phyloP scores from a whole-genome alignment of 2,113 vertebrate species.

The Solenodon paradoxus region DNA sequence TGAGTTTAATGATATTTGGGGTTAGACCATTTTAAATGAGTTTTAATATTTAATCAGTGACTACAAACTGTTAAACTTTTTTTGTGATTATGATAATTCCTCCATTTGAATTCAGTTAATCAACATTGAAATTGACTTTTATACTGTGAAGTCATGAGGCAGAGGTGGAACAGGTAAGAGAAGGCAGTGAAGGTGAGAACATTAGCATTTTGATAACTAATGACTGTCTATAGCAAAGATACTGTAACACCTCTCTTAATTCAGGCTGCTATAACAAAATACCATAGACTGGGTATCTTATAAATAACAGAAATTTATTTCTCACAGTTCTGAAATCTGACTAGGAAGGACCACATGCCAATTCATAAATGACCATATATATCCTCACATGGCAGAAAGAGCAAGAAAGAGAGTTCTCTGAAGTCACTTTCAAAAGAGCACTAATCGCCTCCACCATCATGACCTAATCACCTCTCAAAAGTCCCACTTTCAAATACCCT shows the following conservation, averaged over 20 bases:
- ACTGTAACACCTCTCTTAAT: not conserved
- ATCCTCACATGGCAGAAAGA: not conserved
- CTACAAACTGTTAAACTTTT: not conserved
- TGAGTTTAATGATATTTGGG: not conserved
- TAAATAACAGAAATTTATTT: not conserved
- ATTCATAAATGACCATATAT: not conserved
- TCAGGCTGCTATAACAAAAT: not conserved
- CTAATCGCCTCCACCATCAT: not conserved
- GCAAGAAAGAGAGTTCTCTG: not conserved
- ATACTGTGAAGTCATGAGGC: not conserved
- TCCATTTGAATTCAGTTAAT: constrained; percentile 17
- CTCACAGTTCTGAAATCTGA: not conserved
- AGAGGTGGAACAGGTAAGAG: not conserved
- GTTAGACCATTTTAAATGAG: constrained; percentile 4
- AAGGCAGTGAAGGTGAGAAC: not conserved
- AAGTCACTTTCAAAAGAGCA: not conserved
- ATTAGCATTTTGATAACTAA: constrained; percentile 5
- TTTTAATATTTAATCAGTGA: constrained; percentile 17
- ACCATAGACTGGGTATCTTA: not conserved
- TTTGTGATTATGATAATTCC: not conserved
- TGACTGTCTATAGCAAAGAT: not conserved
- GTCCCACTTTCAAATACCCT: not conserved
- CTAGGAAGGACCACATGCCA: not conserved
- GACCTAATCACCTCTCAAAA: not conserved
- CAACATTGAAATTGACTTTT: not conserved